Base-by-base conservation (phyloP, 2,113 vertebrate species). In the Pseudois nayaur region DNA sequence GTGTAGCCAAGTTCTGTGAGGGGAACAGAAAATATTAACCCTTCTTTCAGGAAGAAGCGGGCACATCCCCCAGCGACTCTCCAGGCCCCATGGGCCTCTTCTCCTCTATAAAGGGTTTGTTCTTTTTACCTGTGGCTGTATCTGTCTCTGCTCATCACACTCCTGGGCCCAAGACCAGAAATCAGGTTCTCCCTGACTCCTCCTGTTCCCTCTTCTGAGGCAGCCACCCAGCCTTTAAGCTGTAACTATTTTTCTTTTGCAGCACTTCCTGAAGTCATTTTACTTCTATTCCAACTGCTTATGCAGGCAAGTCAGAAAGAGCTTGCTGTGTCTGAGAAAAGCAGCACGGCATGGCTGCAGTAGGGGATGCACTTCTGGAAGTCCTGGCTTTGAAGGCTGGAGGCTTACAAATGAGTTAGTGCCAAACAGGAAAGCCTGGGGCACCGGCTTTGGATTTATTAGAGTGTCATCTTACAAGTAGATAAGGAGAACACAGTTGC, bases 1-100 rank as follows among this genome's bases (percentile, higher is more conserved):
- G 98, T 94, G 91, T 99, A 98, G 0, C 99, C 98, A 36, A 99
- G 97, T 31, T 99, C 99, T 99, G 98, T 85, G 87, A 98, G n/a
- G 91, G 17, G 71, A 97, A 79, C 1, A 74, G 19, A 92, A 71
- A 16, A 84, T 4, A 71, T 7, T 31, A 50, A 48, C 8, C 48
- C 14, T 19, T 29, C 29, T 29, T 64, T n/a, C 17, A 78, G 62
- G 6, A 48, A 54, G 29, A 36, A 17, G 50, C 45, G 45, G 13
- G n/a, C 6, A 31, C 31, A 48, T 10, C 11, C 5, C 27, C 14
- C 25, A n/a, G 8, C 11, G 16, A 48, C 27, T 74, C 54, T 81
- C n/a, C 36, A 43, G 15, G 64, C 27, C 40, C 45, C 17, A 13
- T 15, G 43, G 43, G 25, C 33, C n/a, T 36, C 50, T 21, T 33